Conservation (phyloP, 2,113 vertebrate species). For the Petrocephalus microphthalmus region DNA sequence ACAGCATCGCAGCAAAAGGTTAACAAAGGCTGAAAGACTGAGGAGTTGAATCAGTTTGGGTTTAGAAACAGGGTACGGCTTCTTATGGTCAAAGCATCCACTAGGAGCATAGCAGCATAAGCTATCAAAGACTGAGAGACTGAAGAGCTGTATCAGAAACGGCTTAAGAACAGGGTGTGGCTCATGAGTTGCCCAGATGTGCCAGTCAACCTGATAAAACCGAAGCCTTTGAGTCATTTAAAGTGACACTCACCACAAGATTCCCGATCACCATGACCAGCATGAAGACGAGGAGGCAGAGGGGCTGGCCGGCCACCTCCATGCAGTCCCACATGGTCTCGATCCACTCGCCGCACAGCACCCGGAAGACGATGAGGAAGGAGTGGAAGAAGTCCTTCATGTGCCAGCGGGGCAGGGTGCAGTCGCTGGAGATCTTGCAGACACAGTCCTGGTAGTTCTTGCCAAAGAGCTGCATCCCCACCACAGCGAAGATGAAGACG, state of each 20-base stretch:
- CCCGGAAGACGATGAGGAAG: slow-evolving; percentile 84
- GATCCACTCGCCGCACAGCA: slow-evolving; percentile 95
- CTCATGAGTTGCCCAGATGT: neutral
- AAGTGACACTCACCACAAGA: slow-evolving; percentile 80
- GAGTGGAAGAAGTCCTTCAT: slow-evolving; percentile 96
- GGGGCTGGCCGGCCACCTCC: slow-evolving; percentile 68
- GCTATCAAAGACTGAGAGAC: neutral
- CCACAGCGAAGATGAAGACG: slow-evolving; percentile 96
- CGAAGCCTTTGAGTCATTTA: neutral
- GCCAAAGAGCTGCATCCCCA: slow-evolving; percentile 96
- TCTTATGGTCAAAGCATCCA: neutral
- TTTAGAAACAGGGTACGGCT: neutral
- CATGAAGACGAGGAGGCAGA: slow-evolving; percentile 86
- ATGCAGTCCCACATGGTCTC: slow-evolving; percentile 98
- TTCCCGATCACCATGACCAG: slow-evolving; percentile 93
- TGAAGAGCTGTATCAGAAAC: neutral
- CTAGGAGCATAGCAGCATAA: neutral
- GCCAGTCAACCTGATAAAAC: neutral
- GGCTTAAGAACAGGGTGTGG: neutral
- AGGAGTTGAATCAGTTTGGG: neutral
- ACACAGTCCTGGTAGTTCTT: slow-evolving; percentile 81
- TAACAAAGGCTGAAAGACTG: neutral
- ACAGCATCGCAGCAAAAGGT: neutral
- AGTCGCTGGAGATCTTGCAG: slow-evolving; percentile 75
- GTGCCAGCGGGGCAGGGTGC: slow-evolving; percentile 85